phyloP scores from a whole-genome alignment of 2,113 vertebrate genomes.

The Bos indicus region DNA sequence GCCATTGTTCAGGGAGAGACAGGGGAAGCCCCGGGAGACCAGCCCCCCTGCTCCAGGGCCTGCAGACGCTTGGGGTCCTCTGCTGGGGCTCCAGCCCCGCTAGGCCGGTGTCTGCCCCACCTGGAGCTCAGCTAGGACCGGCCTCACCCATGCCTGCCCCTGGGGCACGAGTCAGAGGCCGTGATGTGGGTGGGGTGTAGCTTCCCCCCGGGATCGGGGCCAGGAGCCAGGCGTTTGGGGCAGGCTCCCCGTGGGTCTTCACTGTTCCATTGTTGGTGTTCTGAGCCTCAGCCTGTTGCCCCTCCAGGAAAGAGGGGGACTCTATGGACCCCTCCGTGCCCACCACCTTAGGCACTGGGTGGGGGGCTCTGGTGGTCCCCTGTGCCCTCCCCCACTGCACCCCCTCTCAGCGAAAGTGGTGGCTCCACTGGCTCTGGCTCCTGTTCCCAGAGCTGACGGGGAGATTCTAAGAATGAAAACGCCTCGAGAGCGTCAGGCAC shows the following conservation, averaged over 20 bases:
- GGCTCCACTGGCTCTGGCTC: background rate
- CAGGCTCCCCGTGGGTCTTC: rapidly evolving
- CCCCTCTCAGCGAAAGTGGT: background rate
- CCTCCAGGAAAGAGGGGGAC: background rate
- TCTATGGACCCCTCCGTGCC: background rate
- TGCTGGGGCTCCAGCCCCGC: background rate
- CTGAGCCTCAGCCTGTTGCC: background rate
- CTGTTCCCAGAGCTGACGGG: background rate
- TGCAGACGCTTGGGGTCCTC: background rate
- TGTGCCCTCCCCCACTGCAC: background rate
- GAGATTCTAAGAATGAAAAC: conserved; percentile 55
- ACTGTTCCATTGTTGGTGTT: background rate
- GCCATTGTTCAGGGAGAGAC: conserved; percentile 29
- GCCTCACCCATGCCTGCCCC: background rate
- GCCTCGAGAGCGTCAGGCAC: background rate
- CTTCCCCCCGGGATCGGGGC: background rate
- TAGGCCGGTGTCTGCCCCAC: background rate
- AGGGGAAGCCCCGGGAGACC: background rate
- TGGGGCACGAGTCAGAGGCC: background rate
- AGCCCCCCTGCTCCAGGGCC: background rate
- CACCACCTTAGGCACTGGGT: background rate
- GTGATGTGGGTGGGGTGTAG: background rate
- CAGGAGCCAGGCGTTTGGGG: background rate
- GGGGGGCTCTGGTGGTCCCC: background rate
- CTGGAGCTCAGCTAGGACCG: background rate